phyloP scores from a whole-genome alignment of 2,888 invertebrate genomes.

The Dexiosoma caninum region DNA sequence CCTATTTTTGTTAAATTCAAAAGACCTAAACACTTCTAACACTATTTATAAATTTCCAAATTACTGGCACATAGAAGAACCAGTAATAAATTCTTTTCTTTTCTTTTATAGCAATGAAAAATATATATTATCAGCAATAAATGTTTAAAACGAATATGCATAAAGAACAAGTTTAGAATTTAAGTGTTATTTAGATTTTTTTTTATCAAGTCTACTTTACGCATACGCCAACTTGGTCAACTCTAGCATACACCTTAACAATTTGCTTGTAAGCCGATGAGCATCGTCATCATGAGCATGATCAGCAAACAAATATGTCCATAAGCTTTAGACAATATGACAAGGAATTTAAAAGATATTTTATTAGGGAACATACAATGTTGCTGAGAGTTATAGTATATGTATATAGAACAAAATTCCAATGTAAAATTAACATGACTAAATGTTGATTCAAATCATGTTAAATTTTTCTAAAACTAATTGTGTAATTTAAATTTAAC shows the following conservation, averaged over 20 bases:
- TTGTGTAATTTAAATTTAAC: too few relatives aligned
- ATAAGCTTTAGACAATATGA: conserved; percentile 59
- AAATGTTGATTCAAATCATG: too few relatives aligned
- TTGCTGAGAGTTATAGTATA: background rate
- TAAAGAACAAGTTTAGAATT: conserved; percentile 56
- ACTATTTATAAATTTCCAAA: background rate
- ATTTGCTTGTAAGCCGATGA: conserved; percentile 31
- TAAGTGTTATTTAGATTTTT: conserved; percentile 19
- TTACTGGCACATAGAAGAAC: background rate
- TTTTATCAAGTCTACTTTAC: background rate
- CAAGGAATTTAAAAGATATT: conserved; percentile 54
- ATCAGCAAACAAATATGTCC: conserved; percentile 49
- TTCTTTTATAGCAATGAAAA: too few relatives aligned
- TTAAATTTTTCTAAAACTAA: too few relatives aligned
- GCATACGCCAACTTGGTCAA: conserved; percentile 38
- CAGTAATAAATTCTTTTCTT: too few relatives aligned
- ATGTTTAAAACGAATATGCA: conserved; percentile 32
- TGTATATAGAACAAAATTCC: background rate
- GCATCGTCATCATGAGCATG: conserved; percentile 39
- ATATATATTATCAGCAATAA: conserved; percentile 24
- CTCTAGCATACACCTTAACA: conserved; percentile 35
- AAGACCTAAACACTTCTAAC: conserved; percentile 9
- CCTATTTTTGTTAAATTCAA: too few relatives aligned
- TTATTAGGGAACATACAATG: conserved; percentile 2
- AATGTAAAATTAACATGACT: too few relatives aligned